Percentiles rank a stretch among this genome's conserved stretches.
These are phyloP conservation scores for Pseudomyrmex sp. DNA, from an alignment of 1,140 invertebrate species.

Conservation along the genomic window DNA sequence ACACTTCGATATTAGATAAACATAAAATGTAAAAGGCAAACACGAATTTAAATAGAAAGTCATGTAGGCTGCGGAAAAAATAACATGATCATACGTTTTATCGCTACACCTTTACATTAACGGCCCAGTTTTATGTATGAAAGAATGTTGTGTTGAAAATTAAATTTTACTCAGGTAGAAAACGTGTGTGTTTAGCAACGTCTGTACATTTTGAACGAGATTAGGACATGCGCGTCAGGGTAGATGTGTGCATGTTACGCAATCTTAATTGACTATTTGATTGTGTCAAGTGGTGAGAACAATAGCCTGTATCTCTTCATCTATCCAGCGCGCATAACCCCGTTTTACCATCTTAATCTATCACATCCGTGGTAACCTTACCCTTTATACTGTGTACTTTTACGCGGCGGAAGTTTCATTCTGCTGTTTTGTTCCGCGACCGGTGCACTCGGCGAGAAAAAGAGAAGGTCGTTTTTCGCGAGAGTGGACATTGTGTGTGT, in stretches of 20 bases:
- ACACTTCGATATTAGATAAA: no score
- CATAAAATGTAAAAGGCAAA: no score
- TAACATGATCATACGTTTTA: no score
- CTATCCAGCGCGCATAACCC: slow-evolving; percentile 74
- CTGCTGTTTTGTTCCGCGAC: slow-evolving; percentile 34
- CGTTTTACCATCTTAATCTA: slow-evolving; percentile 80
- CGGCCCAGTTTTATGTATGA: no score
- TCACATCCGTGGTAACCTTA: slow-evolving; percentile 79
- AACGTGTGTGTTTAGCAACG: not conserved
- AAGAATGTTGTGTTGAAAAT: no score
- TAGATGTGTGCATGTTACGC: slow-evolving; percentile 72
- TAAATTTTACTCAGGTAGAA: no score
- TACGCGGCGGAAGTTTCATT: slow-evolving; percentile 59
- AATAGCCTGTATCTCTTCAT: slow-evolving; percentile 77
- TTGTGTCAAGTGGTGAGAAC: slow-evolving; percentile 83
- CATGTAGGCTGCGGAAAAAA: no score
- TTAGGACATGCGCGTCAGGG: not conserved
- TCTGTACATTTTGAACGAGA: slow-evolving; percentile 24
- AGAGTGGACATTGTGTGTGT: not conserved
- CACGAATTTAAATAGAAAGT: no score
- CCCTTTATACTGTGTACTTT: slow-evolving; percentile 37
- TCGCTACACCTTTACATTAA: no score
- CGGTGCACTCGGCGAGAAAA: slow-evolving; percentile 27
- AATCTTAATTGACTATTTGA: slow-evolving; percentile 80
- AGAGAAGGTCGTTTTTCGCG: slow-evolving; percentile 38